Base-by-base conservation (phyloP, 1,140 invertebrate genomes). In the Asbolus verrucosus region DNA sequence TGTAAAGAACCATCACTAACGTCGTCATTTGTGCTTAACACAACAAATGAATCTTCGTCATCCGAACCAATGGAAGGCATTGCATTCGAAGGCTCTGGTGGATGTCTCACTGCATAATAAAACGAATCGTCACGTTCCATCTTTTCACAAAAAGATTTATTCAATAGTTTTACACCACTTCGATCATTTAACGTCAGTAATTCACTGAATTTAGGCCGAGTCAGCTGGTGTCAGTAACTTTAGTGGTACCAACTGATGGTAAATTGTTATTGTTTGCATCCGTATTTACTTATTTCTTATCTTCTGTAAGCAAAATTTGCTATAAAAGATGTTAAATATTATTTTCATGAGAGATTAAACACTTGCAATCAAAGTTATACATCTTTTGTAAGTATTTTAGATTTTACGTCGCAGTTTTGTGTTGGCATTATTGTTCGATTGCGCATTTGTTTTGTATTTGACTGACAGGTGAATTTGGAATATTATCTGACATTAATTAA, bases 11-110 rank as follows among this genome's bases (percentile, higher is more conserved):
- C n/a, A n/a, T n/a, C n/a, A n/a, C n/a, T n/a, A n/a, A n/a, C n/a
- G n/a, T n/a, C n/a, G n/a, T n/a, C n/a, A n/a, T n/a, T n/a, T n/a
- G 46, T 24, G 4, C 18, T 21, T 14, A 54, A 27, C n/a, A 54
- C 46, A 4, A 54, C 46, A 13, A 54, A 54, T 1, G 46, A 54
- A 24, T 54, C 46, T 54, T 54, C 46, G 27, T 54, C 46, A 14
- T 54, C 46, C 1, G 43, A 50, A 9, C 43, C 43, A 21, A 19
- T 13, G 11, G 46, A 27, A 3, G 21, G 46, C n/a, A n/a, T n/a
- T n/a, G n/a, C n/a, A 27, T n/a, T 13, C 2, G 11, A 24, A 5
- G 19, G 27, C 1, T 54, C 46, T 8, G 21, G 6, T n/a, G 8
- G 11, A 21, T 24, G 19, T 30, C 14, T 54, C 21, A 54, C 46